phyloP scores from a whole-genome alignment of 2,113 vertebrate genomes.

The Bettongia penicillata region DNA sequence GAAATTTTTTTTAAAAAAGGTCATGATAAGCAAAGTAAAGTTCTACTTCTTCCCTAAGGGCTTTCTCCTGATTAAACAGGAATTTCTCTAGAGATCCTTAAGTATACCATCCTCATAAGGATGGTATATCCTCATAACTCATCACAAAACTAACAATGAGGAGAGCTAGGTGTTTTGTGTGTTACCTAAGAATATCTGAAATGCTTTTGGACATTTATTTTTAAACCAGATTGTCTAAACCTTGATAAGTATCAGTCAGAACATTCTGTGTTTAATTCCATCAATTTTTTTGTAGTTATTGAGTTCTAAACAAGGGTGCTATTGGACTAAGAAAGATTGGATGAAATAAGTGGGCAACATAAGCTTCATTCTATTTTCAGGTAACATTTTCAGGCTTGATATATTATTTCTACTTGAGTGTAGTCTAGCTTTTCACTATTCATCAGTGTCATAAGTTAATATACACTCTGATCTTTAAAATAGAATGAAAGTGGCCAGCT shows the following conservation, averaged over 20 bases:
- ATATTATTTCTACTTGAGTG: slow-evolving; percentile 12
- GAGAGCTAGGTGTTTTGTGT: not conserved
- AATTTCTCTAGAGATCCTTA: slow-evolving; percentile 43
- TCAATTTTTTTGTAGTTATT: slow-evolving; percentile 41
- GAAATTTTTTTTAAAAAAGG: slow-evolving; percentile 19
- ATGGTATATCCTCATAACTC: slow-evolving; percentile 37
- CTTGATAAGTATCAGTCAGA: not conserved
- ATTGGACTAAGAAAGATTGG: not conserved
- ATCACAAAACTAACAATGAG: slow-evolving; percentile 26
- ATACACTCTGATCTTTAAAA: slow-evolving; percentile 22
- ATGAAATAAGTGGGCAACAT: slow-evolving; percentile 7
- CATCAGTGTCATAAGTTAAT: slow-evolving; percentile 25
- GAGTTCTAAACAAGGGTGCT: slow-evolving; percentile 26
- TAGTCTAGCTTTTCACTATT: slow-evolving; percentile 19
- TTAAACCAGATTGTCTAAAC: slow-evolving; percentile 17
- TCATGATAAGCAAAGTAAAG: slow-evolving; percentile 24
- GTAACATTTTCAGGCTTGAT: slow-evolving; percentile 25
- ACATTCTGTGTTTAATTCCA: slow-evolving; percentile 10
- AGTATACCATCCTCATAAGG: slow-evolving; percentile 23
- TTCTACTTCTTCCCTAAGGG: not conserved
- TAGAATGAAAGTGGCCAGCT: slow-evolving; percentile 28
- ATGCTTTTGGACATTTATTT: slow-evolving; percentile 36
- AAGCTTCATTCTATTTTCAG: slow-evolving; percentile 28
- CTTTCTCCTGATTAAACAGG: slow-evolving; percentile 50
- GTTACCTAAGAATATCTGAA: slow-evolving; percentile 18